Base-by-base conservation (phyloP, 2,797 vertebrate species). In the Crenuchus spilurus region DNA sequence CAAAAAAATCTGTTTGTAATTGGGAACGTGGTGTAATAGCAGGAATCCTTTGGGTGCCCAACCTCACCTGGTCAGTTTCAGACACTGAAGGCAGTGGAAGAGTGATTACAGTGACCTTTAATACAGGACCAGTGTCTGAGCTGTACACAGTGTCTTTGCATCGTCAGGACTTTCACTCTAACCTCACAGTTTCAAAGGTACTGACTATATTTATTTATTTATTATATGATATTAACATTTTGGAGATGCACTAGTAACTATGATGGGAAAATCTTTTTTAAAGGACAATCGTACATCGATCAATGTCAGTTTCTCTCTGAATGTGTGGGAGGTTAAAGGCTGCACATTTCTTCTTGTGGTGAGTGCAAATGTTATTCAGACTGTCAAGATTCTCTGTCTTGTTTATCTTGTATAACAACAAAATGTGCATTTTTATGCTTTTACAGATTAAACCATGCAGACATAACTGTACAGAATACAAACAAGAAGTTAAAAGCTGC, bases 391-490 rank as follows among this genome's bases (percentile, higher is more conserved):
- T 6, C 7, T 18, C 2, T 35, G n/a, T n/a, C 20, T 39, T 20
- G 7, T 42, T 33, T 55, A 11, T 30, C 20, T 24, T 37, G n/a
- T 10, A 20, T 49, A 41, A 7, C 13, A 62, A 33, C 8, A 16
- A 26, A 26, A 3, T 5, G 0, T 55, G 60, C 2, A 10, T 28
- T 18, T 30, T 11, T 20, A 24, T 6, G 20, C 39, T 72, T 69
- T 14, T 73, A 37, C 79, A 92, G 92, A 86, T 93, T 79, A 82
- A 89, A 69, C 90, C 92, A 2, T 92, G 89, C 77, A 72, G 78
- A 49, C 83, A 83, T 39, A 44, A 84, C 51, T 92, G 89, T 81
- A 6, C n/a, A 57, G 37, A 26, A 14, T 33, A 41, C 7, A 14
- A 70, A 41, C 46, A 70, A 64, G 77, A 0, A 2, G 22, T 86